phyloP scores from a whole-genome alignment of 2,888 invertebrate species.

The Chirona hameri region DNA sequence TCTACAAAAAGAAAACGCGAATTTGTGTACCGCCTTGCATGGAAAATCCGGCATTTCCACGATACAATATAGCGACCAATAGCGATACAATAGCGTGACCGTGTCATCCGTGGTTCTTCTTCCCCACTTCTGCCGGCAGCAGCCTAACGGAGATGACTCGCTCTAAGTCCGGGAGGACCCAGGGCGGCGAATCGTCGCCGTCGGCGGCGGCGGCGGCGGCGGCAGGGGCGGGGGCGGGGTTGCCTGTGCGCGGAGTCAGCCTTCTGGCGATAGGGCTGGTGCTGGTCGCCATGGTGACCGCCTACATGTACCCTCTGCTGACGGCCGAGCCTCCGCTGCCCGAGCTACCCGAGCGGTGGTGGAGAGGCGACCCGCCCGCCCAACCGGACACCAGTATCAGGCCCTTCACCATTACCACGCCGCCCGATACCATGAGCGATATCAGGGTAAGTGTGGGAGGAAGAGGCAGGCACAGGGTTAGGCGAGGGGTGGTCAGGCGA shows the following conservation, averaged over 20 bases:
- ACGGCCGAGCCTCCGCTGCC: constrained; percentile 25
- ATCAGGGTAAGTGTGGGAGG: neutral
- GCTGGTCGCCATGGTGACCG: neutral
- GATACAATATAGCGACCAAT: too few relatives aligned
- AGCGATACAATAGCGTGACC: too few relatives aligned
- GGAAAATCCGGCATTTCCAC: too few relatives aligned
- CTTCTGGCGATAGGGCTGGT: neutral
- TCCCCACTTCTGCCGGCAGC: too few relatives aligned
- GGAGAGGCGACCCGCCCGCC: neutral
- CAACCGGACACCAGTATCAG: neutral
- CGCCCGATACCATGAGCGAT: constrained; percentile 1
- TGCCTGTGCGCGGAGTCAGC: neutral
- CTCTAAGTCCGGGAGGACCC: too few relatives aligned
- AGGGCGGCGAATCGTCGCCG: too few relatives aligned
- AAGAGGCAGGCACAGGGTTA: too few relatives aligned
- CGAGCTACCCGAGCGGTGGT: neutral
- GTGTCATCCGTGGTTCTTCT: too few relatives aligned
- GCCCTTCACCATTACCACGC: constrained; percentile 3
- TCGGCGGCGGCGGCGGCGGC: neutral
- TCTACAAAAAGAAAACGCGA: too few relatives aligned
- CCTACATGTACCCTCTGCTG: neutral
- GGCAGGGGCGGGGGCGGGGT: neutral
- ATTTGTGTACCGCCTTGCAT: too few relatives aligned
- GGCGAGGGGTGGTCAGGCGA: too few relatives aligned
- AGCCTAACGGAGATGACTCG: too few relatives aligned